These are phyloP conservation scores for Drosophila prosaltans DNA, from an alignment of 1,140 invertebrate genomes.

Conservation along the genomic window DNA sequence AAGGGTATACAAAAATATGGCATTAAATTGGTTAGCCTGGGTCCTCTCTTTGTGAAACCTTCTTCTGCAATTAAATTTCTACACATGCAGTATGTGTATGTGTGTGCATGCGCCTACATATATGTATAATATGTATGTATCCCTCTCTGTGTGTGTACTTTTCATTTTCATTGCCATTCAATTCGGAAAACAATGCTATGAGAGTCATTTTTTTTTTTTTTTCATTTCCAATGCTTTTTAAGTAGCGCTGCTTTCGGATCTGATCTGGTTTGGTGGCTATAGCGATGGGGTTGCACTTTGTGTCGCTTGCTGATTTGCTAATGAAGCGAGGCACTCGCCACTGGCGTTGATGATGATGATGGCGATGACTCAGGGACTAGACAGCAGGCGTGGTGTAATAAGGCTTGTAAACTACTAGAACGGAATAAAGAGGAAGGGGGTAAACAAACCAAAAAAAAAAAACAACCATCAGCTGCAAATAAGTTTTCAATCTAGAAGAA, in stretches of 20 bases:
- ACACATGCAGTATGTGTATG: slow-evolving; percentile 29
- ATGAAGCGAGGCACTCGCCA: slow-evolving; percentile 39
- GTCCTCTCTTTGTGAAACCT: slow-evolving; percentile 2
- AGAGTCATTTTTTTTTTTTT: slow-evolving; percentile 21
- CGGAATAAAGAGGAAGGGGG: not conserved
- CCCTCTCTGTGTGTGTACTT: slow-evolving; percentile 41
- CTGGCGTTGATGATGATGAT: slow-evolving; percentile 11
- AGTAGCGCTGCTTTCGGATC: slow-evolving; percentile 20
- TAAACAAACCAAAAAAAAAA: not conserved
- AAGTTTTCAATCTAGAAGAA: not conserved
- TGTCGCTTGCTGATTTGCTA: slow-evolving; percentile 41
- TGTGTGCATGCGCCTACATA: slow-evolving; percentile 12
- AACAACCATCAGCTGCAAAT: not conserved
- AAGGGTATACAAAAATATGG: not conserved
- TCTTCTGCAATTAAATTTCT: slow-evolving; percentile 75
- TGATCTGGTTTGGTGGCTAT: slow-evolving; percentile 10
- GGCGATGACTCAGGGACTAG: slow-evolving; percentile 38
- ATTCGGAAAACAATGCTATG: slow-evolving; percentile 71
- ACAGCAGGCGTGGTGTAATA: slow-evolving; percentile 4
- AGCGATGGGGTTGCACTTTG: slow-evolving; percentile 12
- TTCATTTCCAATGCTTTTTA: slow-evolving; percentile 37
- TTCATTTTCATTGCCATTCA: slow-evolving; percentile 78
- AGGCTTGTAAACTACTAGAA: not conserved
- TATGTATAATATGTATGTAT: slow-evolving; percentile 22
- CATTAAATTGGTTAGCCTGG: not conserved